Evolutionary conservation across 2,888 invertebrate species (phyloP).

Genomic region (Lasius platythorax): DNA sequence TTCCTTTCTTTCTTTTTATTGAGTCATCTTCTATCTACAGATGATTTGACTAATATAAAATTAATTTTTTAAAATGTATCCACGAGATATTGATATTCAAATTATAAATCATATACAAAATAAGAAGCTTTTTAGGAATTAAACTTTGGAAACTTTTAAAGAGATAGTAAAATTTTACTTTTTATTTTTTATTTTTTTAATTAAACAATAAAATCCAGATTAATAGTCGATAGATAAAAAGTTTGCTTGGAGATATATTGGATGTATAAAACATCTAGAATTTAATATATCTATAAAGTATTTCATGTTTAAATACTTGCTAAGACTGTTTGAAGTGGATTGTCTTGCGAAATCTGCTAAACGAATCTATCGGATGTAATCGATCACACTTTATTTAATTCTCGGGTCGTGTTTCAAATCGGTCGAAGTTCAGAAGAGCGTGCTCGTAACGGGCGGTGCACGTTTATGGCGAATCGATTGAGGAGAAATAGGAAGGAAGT

Average conservation of each 20-base stretch:
- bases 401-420: constrained; percentile 51
- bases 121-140: background rate
- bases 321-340: constrained; percentile 10
- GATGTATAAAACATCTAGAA: background rate
- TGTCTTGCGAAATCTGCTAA: constrained; percentile 38
- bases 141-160: background rate
- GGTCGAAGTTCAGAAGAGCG: constrained; percentile 38
- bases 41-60: background rate
- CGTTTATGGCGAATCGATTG: constrained; percentile 56
- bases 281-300: background rate
- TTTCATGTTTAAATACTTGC: constrained; percentile 13
- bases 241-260: background rate
- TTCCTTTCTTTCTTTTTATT: background rate
- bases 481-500: constrained; percentile 49
- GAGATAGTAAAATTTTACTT: background rate
- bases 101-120: background rate
- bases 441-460: constrained; percentile 32
- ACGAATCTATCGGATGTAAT: constrained; percentile 42
- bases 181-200: background rate
- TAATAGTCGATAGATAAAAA: background rate
- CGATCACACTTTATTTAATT: constrained; percentile 63
- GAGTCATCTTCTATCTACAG: too few species aligned
- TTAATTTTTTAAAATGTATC: background rate
- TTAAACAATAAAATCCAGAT: background rate
- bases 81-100: background rate